Conservation (phyloP, 2,797 vertebrate species). For the Smutsia temminckii region DNA sequence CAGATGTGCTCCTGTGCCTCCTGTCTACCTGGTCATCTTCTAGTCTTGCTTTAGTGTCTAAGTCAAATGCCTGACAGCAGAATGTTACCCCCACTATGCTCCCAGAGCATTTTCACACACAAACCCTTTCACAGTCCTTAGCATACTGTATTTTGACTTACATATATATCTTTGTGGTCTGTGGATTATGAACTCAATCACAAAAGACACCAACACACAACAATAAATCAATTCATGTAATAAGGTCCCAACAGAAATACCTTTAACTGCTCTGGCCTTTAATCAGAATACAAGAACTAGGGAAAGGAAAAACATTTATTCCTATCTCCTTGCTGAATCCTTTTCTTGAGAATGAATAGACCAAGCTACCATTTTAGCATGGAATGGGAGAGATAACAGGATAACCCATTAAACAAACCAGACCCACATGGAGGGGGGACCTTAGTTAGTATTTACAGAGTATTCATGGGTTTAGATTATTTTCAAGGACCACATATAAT, state of each 20-base stretch:
- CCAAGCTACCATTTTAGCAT: not conserved
- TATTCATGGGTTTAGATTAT: not conserved
- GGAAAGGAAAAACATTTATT: not conserved
- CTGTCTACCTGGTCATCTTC: not conserved
- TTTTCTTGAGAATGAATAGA: not conserved
- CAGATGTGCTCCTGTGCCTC: no score
- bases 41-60: not conserved
- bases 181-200: not conserved
- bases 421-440: not conserved
- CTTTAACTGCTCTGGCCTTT: not conserved
- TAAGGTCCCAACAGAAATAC: not conserved
- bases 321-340: not conserved
- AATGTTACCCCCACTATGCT: not conserved
- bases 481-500: not conserved
- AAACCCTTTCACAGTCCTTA: not conserved
- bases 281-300: not conserved
- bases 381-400: not conserved
- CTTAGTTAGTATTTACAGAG: not conserved
- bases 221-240: not conserved
- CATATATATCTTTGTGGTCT: not conserved
- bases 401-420: not conserved
- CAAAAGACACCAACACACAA: not conserved
- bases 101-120: not conserved
- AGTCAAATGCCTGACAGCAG: not conserved
- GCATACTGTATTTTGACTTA: not conserved